A percentile compares a stretch with the other conserved stretches of the same genome.
These are phyloP conservation scores for Scatophagus argus DNA, from an alignment of 2,113 vertebrate genomes.

Conservation along the genomic window DNA sequence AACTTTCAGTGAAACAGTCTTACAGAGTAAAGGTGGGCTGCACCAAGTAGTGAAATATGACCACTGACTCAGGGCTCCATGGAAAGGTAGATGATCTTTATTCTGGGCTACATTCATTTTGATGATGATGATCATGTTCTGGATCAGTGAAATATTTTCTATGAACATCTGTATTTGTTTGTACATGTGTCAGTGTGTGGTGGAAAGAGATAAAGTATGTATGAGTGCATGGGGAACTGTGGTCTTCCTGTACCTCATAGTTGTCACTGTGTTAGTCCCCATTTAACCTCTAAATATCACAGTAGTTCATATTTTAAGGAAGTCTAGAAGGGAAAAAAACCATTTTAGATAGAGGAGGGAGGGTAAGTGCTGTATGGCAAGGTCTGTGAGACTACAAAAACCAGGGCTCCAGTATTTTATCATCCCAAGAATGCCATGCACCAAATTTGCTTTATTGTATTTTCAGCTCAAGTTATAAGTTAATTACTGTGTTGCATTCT, in stretches of 20 bases:
- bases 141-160: neutral
- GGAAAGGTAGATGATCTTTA: neutral
- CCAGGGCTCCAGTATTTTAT: neutral
- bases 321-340: neutral
- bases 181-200: neutral
- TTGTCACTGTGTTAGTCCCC: neutral
- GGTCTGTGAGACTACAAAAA: neutral
- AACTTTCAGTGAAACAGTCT: neutral
- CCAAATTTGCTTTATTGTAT: neutral
- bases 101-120: neutral
- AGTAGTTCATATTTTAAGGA: neutral
- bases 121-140: no score
- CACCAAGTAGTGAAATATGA: neutral
- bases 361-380: neutral
- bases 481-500: neutral
- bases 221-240: neutral
- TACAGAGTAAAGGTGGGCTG: neutral
- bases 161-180: neutral
- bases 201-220: neutral
- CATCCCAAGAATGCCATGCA: neutral
- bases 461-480: neutral
- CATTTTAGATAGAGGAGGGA: neutral
- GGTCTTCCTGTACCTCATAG: neutral
- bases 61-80: neutral
- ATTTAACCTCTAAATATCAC: neutral